Conservation (phyloP, 2,113 vertebrate genomes). For the sheep (Ovis aries) region DNA sequence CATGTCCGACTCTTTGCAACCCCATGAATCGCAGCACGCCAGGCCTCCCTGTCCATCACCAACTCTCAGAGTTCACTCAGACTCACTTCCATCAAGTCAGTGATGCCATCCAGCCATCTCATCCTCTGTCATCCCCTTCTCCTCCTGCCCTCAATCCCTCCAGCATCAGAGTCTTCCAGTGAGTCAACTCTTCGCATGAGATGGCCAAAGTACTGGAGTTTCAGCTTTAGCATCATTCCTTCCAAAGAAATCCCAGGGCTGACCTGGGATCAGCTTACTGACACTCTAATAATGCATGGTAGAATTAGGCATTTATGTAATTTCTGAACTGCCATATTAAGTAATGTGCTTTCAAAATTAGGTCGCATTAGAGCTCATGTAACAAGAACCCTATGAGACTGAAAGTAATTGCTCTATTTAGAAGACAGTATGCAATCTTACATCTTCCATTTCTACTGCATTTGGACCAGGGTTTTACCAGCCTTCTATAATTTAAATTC, state of each 20-base stretch:
- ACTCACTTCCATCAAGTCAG: rapidly evolving
- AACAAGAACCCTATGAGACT: not conserved
- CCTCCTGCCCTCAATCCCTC: too few species aligned
- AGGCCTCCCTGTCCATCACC: too few species aligned
- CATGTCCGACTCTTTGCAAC: too few species aligned
- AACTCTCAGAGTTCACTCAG: too few species aligned
- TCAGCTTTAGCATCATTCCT: too few species aligned
- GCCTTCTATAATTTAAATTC: conserved; percentile 19
- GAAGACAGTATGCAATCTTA: not conserved
- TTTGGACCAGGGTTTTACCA: not conserved
- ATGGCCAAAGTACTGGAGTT: too few species aligned
- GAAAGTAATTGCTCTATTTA: conserved; percentile 12
- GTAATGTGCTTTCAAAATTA: not conserved
- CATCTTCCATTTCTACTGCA: not conserved
- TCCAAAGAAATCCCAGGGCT: too few species aligned
- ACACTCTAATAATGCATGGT: not conserved
- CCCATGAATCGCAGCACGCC: too few species aligned
- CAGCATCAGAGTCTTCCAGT: too few species aligned
- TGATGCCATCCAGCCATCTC: too few species aligned
- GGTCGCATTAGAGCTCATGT: not conserved
- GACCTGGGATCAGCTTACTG: not conserved
- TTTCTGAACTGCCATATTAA: not conserved
- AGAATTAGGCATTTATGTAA: not conserved
- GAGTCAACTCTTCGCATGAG: too few species aligned
- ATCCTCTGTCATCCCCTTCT: too few species aligned